Evolutionary conservation across 2,888 invertebrate genomes (phyloP), one percentile per base, ranked within the genome.

Genomic region (Crocallis elinguaria): DNA sequence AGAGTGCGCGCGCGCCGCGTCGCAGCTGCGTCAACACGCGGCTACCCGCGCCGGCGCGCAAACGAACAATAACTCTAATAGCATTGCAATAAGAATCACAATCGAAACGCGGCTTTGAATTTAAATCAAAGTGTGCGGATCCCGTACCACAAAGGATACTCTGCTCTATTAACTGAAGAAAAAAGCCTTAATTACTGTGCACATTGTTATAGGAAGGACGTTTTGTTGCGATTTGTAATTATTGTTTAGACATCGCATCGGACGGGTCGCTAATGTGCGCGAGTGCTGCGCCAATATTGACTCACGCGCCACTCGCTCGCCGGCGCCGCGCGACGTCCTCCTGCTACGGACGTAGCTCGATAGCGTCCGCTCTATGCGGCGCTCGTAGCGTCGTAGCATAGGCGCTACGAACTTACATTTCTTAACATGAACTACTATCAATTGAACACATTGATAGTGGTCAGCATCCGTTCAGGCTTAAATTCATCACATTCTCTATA

Each of bases 281-380:
- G 60, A 71, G 68, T 65, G 67, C 60, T 70, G 56, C 56, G 55
- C 71, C 38, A 75, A 77, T 73, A 75, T 77, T 75, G 57, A 60
- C 54, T 57, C 59, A 56, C 19, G 19, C 19, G 3, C 19, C 19
- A 19, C 19, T 19, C 19, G 5, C 19, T 8, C 23, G 23, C 23
- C 23, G 7, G 23, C 23, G 6, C 23, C 27, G 27, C n/a, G n/a
- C n/a, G n/a, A n/a, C n/a, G n/a, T n/a, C n/a, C n/a, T n/a, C n/a
- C n/a, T n/a, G n/a, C n/a, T n/a, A n/a, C n/a, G n/a, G n/a, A n/a
- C n/a, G n/a, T n/a, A n/a, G n/a, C n/a, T n/a, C n/a, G n/a, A n/a
- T n/a, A n/a, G n/a, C 19, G 19, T 19, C 19, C 19, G 19, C 19
- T 19, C 19, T 19, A 19, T 6, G 19, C 19, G 19, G 3, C 3